These are phyloP conservation scores for Colistium nudipinnis DNA, from an alignment of 2,113 vertebrate species.

Conservation along the genomic window DNA sequence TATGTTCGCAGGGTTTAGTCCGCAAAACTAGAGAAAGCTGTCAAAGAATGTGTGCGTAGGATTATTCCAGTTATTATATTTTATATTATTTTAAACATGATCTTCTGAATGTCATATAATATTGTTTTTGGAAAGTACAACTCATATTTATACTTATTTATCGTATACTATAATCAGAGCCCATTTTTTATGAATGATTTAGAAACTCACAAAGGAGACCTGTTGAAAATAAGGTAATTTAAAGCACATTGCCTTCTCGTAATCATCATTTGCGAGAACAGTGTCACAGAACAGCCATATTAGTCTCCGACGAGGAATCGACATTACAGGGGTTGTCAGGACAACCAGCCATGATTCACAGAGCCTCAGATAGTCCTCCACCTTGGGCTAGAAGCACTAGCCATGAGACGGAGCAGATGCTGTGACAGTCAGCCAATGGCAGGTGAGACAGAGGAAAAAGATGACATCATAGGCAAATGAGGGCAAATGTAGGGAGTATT, in stretches of 20 bases:
- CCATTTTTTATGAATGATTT: background rate
- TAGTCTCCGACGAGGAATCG: conserved; percentile 81
- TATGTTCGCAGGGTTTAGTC: conserved; percentile 4
- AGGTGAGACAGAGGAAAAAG: conserved; percentile 78
- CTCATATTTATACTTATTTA: background rate
- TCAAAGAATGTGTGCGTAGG: background rate
- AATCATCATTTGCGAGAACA: conserved; percentile 52
- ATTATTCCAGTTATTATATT: background rate
- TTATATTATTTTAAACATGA: conserved; percentile 4
- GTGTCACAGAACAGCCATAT: conserved; percentile 83
- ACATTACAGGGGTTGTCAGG: conserved; percentile 90
- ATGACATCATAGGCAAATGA: conserved; percentile 94
- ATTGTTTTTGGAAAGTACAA: background rate
- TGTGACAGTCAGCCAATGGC: conserved; percentile 85
- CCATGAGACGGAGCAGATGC: conserved; percentile 90
- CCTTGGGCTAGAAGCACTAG: conserved; percentile 87
- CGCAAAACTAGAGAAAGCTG: conserved; percentile 10
- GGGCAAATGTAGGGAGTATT: conserved; percentile 79
- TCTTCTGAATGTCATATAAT: background rate
- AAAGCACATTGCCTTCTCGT: background rate
- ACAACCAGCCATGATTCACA: conserved; percentile 91
- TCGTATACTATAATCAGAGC: accelerated
- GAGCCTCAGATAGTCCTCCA: conserved; percentile 86
- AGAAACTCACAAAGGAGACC: background rate
- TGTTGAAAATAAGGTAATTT: background rate